Evolutionary conservation across 1,140 invertebrate species (phyloP).

Genomic region (Aporrectodea caliginosa): DNA sequence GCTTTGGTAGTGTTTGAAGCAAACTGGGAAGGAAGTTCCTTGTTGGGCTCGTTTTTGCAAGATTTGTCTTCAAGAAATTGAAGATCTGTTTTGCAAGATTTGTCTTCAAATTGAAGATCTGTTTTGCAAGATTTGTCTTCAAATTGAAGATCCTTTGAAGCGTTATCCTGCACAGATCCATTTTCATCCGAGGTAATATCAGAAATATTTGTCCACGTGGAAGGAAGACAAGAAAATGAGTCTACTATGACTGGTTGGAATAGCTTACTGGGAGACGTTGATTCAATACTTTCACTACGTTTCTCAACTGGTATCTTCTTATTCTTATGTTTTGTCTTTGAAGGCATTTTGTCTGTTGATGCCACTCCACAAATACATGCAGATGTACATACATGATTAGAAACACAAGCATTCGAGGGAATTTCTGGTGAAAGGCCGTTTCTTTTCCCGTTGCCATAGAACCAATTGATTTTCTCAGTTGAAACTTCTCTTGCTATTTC

Average conservation of each 20-base stretch:
- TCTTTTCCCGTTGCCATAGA: background rate
- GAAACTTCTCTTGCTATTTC: too few relatives aligned
- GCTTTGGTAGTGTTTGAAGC: background rate
- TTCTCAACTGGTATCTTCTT: too few relatives aligned
- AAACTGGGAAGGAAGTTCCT: background rate
- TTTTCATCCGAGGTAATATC: too few relatives aligned
- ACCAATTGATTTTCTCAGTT: background rate
- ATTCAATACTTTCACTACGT: too few relatives aligned
- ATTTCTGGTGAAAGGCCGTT: background rate
- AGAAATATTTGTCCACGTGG: background rate
- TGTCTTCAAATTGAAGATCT: too few relatives aligned
- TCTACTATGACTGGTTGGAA: background rate
- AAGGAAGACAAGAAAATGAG: background rate
- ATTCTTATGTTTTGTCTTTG: too few relatives aligned
- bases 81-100: too few relatives aligned
- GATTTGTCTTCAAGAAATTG: too few relatives aligned
- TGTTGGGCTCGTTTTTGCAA: background rate
- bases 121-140: too few relatives aligned
- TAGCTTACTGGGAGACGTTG: too few relatives aligned
- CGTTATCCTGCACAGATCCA: too few relatives aligned
- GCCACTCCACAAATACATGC: background rate
- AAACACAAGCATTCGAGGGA: background rate
- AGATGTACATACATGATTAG: background rate
- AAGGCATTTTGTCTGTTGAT: background rate
- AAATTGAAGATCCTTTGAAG: too few relatives aligned